Evolutionary conservation across 2,113 vertebrate species (phyloP), one percentile per base, ranked within the genome.

Genomic region (Zapornia atra): DNA sequence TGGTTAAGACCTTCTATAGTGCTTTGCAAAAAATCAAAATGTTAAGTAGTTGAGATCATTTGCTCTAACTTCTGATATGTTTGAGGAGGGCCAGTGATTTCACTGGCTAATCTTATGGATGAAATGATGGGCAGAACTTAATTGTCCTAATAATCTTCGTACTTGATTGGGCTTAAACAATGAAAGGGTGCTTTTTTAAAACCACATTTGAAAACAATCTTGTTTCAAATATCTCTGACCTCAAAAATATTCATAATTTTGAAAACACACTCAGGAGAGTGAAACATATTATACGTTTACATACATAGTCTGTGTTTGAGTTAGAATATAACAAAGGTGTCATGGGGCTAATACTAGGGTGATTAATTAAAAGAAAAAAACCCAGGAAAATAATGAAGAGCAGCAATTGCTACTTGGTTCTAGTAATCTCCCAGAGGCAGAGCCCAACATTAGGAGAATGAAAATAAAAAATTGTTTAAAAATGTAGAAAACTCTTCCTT

Each of bases 101-200:
- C 94, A 96, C 96, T 96, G 92, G 88, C 56, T 90, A 92, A 82
- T 84, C 17, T 86, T 56, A 94, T 66, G 88, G 96, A 94, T 96
- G 95, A 89, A 94, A 96, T 91, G 87, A 92, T 94, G 65, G 90
- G 80, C 82, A 83, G 38, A 84, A 68, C 69, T 61, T 36, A 57
- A 6, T 82, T 64, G 42, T 88, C 66, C 25, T 90, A 76, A 79
- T 21, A 76, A 76, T 76, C 81, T 95, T 86, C 91, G 9, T 96
- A 97, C 96, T 96, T 96, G 94, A 96, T 96, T 96, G 86, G 95
- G 94, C 95, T 96, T 94, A 95, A 96, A 95, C 92, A 96, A 95
- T 92, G 59, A 82, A 76, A 94, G 94, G 95, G 92, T 95, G 94
- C 95, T 95, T 96, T 93, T 92, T 75, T 69, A 69, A 91, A 96